phyloP scores from a whole-genome alignment of 1,140 invertebrate species.

The Pseudomyrmex pallidus region DNA sequence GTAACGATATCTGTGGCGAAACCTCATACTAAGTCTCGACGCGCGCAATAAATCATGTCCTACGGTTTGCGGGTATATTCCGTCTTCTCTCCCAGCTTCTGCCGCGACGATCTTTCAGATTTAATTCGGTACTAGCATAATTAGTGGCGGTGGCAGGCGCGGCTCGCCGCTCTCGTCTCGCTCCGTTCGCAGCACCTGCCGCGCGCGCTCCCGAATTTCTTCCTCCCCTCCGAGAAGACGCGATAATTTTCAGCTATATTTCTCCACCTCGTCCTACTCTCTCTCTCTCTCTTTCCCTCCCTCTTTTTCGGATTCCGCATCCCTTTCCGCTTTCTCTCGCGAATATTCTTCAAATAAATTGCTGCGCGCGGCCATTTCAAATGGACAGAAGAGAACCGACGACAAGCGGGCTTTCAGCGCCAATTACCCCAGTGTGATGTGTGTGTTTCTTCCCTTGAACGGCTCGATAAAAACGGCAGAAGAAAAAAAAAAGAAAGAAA shows the following conservation, averaged over 20 bases:
- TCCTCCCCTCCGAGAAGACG: neutral
- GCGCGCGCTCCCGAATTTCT: slow-evolving; percentile 66
- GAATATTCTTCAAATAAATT: slow-evolving; percentile 77
- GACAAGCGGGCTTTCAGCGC: slow-evolving; percentile 78
- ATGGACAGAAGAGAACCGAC: slow-evolving; percentile 73
- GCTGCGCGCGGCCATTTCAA: slow-evolving; percentile 64
- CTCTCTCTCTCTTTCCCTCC: slow-evolving; percentile 7
- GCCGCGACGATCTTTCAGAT: slow-evolving; percentile 81
- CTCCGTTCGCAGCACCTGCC: slow-evolving; percentile 84
- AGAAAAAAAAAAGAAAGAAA: slow-evolving; percentile 17
- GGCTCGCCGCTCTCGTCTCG: slow-evolving; percentile 77
- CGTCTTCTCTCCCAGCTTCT: slow-evolving; percentile 36
- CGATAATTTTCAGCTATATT: slow-evolving; percentile 28
- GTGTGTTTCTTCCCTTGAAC: slow-evolving; percentile 43
- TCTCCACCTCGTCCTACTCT: slow-evolving; percentile 22
- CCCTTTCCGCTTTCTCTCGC: slow-evolving; percentile 52
- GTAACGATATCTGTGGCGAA: slow-evolving; percentile 24
- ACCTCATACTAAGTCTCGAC: slow-evolving; percentile 39
- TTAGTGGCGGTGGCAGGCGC: slow-evolving; percentile 79
- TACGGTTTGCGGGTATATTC: slow-evolving; percentile 34
- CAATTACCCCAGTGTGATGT: slow-evolving; percentile 77
- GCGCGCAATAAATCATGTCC: slow-evolving; percentile 77
- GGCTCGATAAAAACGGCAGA: slow-evolving; percentile 50
- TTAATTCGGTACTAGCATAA: slow-evolving; percentile 84
- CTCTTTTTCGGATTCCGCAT: slow-evolving; percentile 10